phyloP scores from a whole-genome alignment of 2,113 vertebrate genomes.

The Dendrocopos noguchii region DNA sequence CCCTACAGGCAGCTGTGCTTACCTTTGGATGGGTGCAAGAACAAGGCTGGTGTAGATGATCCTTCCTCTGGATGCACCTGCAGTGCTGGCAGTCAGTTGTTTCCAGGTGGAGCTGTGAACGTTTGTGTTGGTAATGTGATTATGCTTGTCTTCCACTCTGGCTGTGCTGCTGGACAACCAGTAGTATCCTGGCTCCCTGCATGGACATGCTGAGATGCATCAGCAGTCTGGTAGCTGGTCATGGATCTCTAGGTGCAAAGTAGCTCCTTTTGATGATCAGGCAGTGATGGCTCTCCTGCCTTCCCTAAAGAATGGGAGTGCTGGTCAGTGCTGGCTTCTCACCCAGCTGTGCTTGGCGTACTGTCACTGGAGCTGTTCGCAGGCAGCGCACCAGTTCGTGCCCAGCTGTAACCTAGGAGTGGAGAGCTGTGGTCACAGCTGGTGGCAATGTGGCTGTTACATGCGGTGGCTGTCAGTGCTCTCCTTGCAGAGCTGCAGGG shows the following conservation, averaged over 20 bases:
- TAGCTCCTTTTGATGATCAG: background rate
- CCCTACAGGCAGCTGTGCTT: background rate
- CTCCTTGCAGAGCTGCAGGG: background rate
- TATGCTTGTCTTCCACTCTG: background rate
- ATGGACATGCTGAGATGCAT: background rate
- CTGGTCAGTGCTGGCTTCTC: background rate
- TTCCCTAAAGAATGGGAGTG: background rate
- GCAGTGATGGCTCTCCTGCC: background rate
- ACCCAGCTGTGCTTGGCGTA: accelerated
- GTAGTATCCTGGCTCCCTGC: background rate
- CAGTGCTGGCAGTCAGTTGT: background rate
- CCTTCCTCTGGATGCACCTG: background rate
- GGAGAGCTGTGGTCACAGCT: background rate
- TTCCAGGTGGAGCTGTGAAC: background rate
- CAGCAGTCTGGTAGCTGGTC: background rate
- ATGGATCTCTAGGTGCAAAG: background rate
- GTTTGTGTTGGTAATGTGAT: background rate
- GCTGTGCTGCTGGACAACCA: background rate
- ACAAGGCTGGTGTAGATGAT: background rate
- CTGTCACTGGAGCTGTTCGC: background rate
- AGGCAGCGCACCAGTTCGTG: background rate
- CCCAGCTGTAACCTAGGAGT: background rate
- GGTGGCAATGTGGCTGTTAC: background rate
- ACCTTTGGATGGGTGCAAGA: background rate
- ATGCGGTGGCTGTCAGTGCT: background rate